Conservation (phyloP, 2,113 vertebrate genomes). For the Cyanistes caeruleus region DNA sequence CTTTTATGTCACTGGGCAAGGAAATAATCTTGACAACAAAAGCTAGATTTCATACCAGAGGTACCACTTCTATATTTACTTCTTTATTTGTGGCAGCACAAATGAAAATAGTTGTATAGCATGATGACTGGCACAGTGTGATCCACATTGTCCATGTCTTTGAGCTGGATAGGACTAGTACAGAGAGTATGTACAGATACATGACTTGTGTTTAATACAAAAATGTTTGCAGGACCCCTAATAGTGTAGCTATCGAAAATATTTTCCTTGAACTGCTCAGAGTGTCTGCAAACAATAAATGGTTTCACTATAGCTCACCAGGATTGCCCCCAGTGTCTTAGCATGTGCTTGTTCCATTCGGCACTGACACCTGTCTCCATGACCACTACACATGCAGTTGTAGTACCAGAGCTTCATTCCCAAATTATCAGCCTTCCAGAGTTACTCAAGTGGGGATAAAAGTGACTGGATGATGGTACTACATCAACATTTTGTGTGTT, state of each 20-base stretch:
- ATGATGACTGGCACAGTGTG: not conserved
- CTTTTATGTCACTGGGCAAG: slow-evolving; percentile 22
- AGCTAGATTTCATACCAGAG: slow-evolving; percentile 35
- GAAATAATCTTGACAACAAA: slow-evolving; percentile 44
- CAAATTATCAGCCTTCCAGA: not conserved
- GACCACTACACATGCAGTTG: not conserved
- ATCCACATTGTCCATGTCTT: not conserved
- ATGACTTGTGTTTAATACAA: not conserved
- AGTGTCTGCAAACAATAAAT: not conserved
- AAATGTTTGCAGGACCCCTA: not conserved
- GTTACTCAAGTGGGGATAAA: not conserved
- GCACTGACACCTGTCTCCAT: not conserved
- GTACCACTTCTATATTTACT: slow-evolving; percentile 9
- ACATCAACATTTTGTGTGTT: not conserved
- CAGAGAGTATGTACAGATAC: not conserved
- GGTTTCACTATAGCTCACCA: not conserved
- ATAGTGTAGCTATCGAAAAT: not conserved
- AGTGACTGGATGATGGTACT: not conserved
- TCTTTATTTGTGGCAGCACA: slow-evolving; percentile 20
- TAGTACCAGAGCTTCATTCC: not conserved
- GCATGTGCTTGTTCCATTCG: not conserved
- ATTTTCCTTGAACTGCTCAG: not conserved
- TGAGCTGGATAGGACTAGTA: not conserved
- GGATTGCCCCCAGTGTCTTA: not conserved
- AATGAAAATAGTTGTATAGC: slow-evolving; percentile 1